These are phyloP conservation scores for Strigamia crassipes DNA, from an alignment of 2,888 invertebrate species.

Conservation along the genomic window DNA sequence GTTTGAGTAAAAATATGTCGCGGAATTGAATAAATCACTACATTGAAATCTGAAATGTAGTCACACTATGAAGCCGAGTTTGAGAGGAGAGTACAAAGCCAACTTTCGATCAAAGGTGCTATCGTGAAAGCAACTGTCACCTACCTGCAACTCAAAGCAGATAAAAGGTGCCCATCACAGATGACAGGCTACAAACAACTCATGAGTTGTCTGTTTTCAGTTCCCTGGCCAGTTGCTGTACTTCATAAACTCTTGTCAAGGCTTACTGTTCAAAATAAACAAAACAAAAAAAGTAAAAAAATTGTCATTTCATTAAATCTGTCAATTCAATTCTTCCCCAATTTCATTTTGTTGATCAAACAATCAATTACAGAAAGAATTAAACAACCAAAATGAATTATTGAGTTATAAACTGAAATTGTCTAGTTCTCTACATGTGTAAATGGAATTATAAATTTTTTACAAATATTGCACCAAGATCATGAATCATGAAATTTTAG, in stretches of 20 bases:
- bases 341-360: too few relatives aligned
- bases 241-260: background rate
- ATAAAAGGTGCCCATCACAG: constrained; percentile 25
- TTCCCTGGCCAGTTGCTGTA: background rate
- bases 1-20: background rate
- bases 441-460: too few relatives aligned
- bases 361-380: too few relatives aligned
- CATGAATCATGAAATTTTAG: too few relatives aligned
- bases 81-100: background rate
- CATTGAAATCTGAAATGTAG: background rate
- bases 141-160: background rate
- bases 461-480: too few relatives aligned
- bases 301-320: background rate
- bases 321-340: background rate
- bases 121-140: constrained; percentile 32
- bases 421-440: too few relatives aligned
- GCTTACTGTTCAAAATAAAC: background rate
- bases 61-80: background rate
- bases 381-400: too few relatives aligned
- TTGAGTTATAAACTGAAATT: too few relatives aligned
- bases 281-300: background rate
- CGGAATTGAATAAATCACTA: background rate
- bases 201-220: background rate
- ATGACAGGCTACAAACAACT: background rate
- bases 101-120: constrained; percentile 32